These are phyloP conservation scores for Stegana nigrithorax DNA, from an alignment of 2,888 invertebrate species.

Conservation along the genomic window DNA sequence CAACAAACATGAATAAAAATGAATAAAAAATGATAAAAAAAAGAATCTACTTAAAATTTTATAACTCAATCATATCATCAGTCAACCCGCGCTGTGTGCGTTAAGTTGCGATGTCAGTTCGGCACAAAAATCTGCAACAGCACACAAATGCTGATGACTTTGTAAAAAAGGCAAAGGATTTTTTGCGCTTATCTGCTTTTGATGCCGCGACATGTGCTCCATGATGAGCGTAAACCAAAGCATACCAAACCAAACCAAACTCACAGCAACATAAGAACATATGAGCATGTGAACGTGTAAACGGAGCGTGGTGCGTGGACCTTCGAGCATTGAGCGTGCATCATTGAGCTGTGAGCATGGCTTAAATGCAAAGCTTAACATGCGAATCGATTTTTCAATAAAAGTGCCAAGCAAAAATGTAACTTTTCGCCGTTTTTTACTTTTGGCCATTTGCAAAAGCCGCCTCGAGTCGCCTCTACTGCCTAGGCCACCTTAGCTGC, in stretches of 20 bases:
- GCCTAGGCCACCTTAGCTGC: too few relatives aligned
- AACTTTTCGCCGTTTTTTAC: background rate
- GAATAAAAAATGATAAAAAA: too few relatives aligned
- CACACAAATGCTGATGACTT: conserved; percentile 45
- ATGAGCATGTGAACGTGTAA: too few relatives aligned
- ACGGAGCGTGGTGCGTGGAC: too few relatives aligned
- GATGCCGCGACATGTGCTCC: background rate
- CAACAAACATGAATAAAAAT: too few relatives aligned
- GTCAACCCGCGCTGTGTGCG: conserved; percentile 3
- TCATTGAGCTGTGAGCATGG: too few relatives aligned
- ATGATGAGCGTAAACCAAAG: too few relatives aligned
- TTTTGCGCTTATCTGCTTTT: conserved; percentile 12
- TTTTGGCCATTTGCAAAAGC: too few relatives aligned
- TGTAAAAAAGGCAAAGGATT: conserved; percentile 15
- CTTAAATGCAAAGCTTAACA: too few relatives aligned
- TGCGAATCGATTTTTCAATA: conserved; percentile 57
- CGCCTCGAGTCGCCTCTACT: too few relatives aligned
- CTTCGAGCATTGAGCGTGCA: too few relatives aligned
- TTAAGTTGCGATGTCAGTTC: conserved; percentile 7
- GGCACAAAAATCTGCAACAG: background rate
- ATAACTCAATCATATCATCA: conserved; percentile 12
- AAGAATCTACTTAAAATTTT: conserved; percentile 14
- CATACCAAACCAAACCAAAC: background rate
- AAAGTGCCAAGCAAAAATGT: conserved; percentile 36
- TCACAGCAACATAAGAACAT: background rate